Evolutionary conservation across 2,113 vertebrate species (phyloP).

Genomic region (Lynx canadensis): DNA sequence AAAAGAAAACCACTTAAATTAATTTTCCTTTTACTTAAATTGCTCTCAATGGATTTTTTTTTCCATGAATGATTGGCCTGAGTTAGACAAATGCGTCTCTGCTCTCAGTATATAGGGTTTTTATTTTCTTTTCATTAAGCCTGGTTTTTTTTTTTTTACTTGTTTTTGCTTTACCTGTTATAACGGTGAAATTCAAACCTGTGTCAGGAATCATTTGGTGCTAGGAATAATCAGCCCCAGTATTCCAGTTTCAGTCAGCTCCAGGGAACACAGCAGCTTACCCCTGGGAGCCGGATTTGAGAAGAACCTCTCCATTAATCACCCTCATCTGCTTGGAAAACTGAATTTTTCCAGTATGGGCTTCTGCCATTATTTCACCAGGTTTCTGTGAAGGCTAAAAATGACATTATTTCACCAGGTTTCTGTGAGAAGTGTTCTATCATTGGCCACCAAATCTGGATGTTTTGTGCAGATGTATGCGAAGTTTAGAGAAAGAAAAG

Average conservation of each 20-base stretch:
- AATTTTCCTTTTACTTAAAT: slow-evolving; percentile 60
- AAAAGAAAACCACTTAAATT: neutral
- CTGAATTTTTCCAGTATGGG: slow-evolving; percentile 52
- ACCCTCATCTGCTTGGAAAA: slow-evolving; percentile 61
- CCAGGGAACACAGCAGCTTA: slow-evolving; percentile 12
- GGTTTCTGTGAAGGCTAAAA: slow-evolving; percentile 54
- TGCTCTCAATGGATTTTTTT: slow-evolving; percentile 22
- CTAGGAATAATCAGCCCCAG: slow-evolving; percentile 7
- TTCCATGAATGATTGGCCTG: slow-evolving; percentile 20
- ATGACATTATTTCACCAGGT: slow-evolving; percentile 25
- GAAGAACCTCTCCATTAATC: slow-evolving; percentile 66
- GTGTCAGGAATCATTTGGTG: slow-evolving; percentile 45
- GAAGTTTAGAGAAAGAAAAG: neutral
- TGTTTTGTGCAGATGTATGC: neutral
- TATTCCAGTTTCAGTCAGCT: slow-evolving; percentile 57
- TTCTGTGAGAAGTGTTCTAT: slow-evolving; percentile 48
- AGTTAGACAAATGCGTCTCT: slow-evolving; percentile 22
- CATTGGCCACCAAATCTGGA: neutral
- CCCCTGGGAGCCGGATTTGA: slow-evolving; percentile 39
- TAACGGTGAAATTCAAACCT: slow-evolving; percentile 27
- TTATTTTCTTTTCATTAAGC: slow-evolving; percentile 65
- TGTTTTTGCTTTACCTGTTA: slow-evolving; percentile 56
- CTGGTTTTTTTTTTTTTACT: slow-evolving; percentile 46
- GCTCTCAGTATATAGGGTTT: slow-evolving; percentile 17
- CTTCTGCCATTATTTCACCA: slow-evolving; percentile 55